These are phyloP conservation scores for Catostomus latipinnis DNA, from an alignment of 2,797 vertebrate genomes.

Conservation along the genomic window DNA sequence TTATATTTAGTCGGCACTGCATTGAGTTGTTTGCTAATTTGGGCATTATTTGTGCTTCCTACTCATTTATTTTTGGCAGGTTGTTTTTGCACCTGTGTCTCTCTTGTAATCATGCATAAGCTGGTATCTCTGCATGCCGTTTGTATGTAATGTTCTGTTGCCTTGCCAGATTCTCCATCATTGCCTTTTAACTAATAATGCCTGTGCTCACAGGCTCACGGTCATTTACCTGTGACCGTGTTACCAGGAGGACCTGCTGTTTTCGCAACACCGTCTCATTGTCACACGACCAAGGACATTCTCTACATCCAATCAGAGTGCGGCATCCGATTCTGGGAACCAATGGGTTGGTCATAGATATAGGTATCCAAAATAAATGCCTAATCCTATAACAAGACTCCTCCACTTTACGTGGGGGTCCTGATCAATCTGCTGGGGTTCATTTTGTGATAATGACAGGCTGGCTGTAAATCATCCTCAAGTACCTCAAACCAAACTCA, in stretches of 20 bases:
- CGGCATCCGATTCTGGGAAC: not conserved
- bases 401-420: too few species aligned
- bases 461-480: too few species aligned
- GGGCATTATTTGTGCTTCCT: too few species aligned
- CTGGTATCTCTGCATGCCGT: conserved; percentile 13
- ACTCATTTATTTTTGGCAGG: not conserved
- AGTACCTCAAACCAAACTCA: too few species aligned
- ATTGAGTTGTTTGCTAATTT: too few species aligned
- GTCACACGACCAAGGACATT: not conserved
- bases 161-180: not conserved
- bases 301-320: conserved; percentile 19
- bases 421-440: too few species aligned
- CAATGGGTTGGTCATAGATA: not conserved
- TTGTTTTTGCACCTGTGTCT: conserved; percentile 41
- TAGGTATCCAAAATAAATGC: not conserved
- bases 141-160: conserved; percentile 17
- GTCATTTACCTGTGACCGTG: conserved; percentile 14
- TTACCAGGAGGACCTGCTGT: conserved; percentile 5
- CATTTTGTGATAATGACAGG: too few species aligned
- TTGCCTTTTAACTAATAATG: conserved; percentile 11
- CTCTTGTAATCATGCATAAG: conserved; percentile 38
- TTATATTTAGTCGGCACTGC: too few species aligned
- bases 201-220: conserved; percentile 30
- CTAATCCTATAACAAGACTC: too few species aligned
- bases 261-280: not conserved